Evolutionary conservation across 1,140 invertebrate species (phyloP).

Genomic region (Venustaconcha ellipsiformis): DNA sequence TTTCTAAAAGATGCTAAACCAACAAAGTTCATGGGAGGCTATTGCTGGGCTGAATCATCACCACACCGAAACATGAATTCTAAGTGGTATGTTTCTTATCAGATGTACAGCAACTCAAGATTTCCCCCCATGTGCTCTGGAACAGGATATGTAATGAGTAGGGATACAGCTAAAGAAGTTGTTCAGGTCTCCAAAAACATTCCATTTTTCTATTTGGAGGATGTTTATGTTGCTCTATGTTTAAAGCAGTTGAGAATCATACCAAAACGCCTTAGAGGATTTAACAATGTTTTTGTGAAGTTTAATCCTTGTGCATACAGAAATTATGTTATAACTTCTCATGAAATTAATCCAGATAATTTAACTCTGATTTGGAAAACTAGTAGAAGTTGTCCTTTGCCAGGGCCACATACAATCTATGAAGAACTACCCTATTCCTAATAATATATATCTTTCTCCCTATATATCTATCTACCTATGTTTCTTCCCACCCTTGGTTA

Average conservation of each 20-base stretch:
- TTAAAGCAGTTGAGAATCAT: slow-evolving; percentile 25
- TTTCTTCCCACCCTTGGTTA: not conserved
- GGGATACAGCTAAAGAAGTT: slow-evolving; percentile 56
- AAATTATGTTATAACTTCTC: slow-evolving; percentile 36
- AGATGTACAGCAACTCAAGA: slow-evolving; percentile 53
- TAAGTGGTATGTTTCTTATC: slow-evolving; percentile 66
- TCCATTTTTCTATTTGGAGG: slow-evolving; percentile 65
- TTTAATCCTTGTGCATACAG: slow-evolving; percentile 38
- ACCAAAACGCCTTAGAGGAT: slow-evolving; percentile 34
- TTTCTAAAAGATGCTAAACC: slow-evolving; percentile 35
- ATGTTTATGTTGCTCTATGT: slow-evolving; percentile 65
- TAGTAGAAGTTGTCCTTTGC: slow-evolving; percentile 9
- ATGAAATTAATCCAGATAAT: slow-evolving; percentile 15
- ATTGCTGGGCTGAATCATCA: slow-evolving; percentile 41
- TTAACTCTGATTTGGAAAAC: slow-evolving; percentile 27
- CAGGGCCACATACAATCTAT: not conserved
- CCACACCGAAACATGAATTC: slow-evolving; percentile 54
- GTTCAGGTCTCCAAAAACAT: slow-evolving; percentile 48
- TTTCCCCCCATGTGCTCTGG: slow-evolving; percentile 69
- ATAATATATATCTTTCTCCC: not conserved
- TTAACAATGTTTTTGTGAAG: slow-evolving; percentile 31
- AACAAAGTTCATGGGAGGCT: slow-evolving; percentile 28
- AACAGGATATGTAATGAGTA: slow-evolving; percentile 65
- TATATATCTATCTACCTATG: not conserved
- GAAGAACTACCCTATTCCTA: not conserved